Conservation (phyloP, 2,113 vertebrate species). For the Pseudopipra pipra region DNA sequence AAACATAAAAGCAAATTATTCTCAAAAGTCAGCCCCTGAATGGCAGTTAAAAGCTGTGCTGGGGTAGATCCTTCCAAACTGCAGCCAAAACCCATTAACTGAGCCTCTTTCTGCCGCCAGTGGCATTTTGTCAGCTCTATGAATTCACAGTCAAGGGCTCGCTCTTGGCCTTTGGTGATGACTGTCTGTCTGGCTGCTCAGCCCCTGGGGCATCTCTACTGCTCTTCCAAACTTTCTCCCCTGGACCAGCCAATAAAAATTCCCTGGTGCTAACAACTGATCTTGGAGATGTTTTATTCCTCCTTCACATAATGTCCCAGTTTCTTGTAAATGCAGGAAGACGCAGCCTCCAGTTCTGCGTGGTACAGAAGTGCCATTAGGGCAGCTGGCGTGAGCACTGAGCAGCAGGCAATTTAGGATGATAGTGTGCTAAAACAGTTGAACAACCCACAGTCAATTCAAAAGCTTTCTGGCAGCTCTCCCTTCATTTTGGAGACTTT, state of each 20-base stretch:
- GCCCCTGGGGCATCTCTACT: background rate
- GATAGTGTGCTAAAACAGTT: slow-evolving; percentile 39
- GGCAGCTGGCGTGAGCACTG: background rate
- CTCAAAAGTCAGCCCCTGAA: background rate
- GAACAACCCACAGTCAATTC: slow-evolving; percentile 61
- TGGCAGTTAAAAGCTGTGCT: background rate
- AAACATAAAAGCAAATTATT: background rate
- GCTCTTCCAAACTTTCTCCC: background rate
- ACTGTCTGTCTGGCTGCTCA: background rate
- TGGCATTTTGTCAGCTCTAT: background rate
- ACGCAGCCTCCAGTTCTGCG: background rate
- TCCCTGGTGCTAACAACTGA: background rate
- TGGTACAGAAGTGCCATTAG: slow-evolving; percentile 46
- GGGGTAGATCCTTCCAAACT: background rate
- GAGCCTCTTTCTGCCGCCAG: background rate
- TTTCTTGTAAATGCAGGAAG: slow-evolving; percentile 44
- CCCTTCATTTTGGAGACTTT: slow-evolving; percentile 63
- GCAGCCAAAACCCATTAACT: background rate
- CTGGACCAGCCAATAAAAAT: background rate
- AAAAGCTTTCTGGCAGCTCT: slow-evolving; percentile 71
- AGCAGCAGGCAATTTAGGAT: slow-evolving; percentile 53
- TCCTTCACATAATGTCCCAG: slow-evolving; percentile 17
- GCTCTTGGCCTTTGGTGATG: background rate
- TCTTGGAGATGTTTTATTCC: slow-evolving; percentile 14
- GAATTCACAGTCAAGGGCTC: background rate